Conservation (phyloP, 2,888 invertebrate species). For the Brachylomia viminalis region DNA sequence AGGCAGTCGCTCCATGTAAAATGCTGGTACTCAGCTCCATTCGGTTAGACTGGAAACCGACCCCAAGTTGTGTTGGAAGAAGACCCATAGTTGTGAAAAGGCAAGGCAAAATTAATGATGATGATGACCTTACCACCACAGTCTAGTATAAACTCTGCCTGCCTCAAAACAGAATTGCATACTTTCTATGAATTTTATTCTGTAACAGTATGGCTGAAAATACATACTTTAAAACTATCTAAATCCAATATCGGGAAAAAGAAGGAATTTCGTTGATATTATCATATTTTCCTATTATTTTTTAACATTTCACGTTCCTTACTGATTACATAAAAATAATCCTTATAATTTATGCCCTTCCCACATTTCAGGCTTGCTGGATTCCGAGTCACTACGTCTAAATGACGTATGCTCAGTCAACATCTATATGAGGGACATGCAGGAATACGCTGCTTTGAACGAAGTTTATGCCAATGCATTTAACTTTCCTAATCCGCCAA, state of each 20-base stretch:
- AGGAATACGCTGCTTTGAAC: constrained; percentile 94
- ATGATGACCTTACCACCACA: neutral
- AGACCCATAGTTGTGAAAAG: too few relatives aligned
- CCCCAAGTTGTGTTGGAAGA: too few relatives aligned
- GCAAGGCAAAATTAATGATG: too few relatives aligned
- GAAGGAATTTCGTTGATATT: neutral
- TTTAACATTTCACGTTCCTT: neutral
- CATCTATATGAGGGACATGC: constrained; percentile 96
- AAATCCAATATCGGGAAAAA: neutral
- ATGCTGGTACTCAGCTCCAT: too few relatives aligned
- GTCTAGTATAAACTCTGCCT: neutral
- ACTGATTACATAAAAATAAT: constrained; percentile 6
- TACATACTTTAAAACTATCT: neutral
- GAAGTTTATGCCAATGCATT: constrained; percentile 94
- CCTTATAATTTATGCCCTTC: constrained; percentile 39
- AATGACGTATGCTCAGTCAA: constrained; percentile 95
- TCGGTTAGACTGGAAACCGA: too few relatives aligned
- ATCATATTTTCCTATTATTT: neutral
- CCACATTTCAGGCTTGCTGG: constrained; percentile 87
- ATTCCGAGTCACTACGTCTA: constrained; percentile 88
- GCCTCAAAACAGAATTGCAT: neutral
- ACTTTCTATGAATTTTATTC: neutral
- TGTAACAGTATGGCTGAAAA: neutral
- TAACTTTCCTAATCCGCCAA: constrained; percentile 95
- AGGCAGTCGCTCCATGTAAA: too few relatives aligned